Conservation (phyloP, 2,797 vertebrate species). For the Craterocephalus amniculus region DNA sequence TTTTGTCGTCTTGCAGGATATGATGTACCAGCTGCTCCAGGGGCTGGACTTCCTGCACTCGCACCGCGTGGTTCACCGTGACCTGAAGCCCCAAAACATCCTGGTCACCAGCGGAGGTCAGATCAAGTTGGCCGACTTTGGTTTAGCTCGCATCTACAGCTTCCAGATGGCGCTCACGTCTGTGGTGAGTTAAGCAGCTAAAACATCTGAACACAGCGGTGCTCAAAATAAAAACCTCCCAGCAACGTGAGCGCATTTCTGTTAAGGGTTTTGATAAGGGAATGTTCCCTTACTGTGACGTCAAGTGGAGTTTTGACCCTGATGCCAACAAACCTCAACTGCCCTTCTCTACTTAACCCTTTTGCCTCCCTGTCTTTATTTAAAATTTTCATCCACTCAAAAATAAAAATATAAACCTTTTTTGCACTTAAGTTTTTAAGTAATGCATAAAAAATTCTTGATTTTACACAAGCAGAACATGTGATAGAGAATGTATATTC, state of each 20-base stretch:
- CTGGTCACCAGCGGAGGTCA: conserved; percentile 96
- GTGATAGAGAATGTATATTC: background rate
- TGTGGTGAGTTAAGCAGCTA: conserved; percentile 87
- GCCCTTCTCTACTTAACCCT: background rate
- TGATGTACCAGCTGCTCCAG: conserved; percentile 98
- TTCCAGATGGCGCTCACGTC: conserved; percentile 99
- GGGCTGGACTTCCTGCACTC: conserved; percentile 99
- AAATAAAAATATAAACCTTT: background rate
- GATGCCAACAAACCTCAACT: background rate
- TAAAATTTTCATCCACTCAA: background rate
- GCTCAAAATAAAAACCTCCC: conserved; percentile 21
- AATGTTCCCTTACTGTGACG: conserved; percentile 11
- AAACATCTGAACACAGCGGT: conserved; percentile 10
- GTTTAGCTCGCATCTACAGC: conserved; percentile 98
- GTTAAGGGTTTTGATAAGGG: background rate
- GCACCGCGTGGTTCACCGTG: conserved; percentile 96
- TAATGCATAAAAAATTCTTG: background rate
- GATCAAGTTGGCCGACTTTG: conserved; percentile 98
- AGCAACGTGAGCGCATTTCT: background rate
- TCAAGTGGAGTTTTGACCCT: background rate
- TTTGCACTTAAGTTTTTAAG: background rate
- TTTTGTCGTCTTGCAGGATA: conserved; percentile 85
- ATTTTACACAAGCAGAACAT: background rate
- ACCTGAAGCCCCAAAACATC: conserved; percentile 98
- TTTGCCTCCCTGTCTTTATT: background rate